Evolutionary conservation across 2,113 vertebrate genomes (phyloP), one percentile per base, ranked within the genome.

Genomic region (Scartelaos histophorus): DNA sequence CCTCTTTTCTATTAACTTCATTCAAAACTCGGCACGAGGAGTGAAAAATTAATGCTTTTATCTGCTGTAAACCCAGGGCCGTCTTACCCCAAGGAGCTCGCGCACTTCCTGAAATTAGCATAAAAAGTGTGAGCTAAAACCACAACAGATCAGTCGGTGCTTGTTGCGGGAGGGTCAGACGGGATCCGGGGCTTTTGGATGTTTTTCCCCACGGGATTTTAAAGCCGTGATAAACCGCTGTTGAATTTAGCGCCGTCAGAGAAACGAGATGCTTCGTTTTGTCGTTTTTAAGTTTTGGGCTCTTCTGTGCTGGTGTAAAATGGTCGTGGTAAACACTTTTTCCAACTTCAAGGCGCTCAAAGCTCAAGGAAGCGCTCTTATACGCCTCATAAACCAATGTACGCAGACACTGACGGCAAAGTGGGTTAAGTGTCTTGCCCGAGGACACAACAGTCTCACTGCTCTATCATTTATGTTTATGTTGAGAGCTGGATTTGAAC

Each of bases 1-100:
- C 56, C 13, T 73, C 71, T 70, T 82, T 71, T 84, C 83, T 85
- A 65, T 89, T 87, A 66, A 82, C 68, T 84, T 81, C 58, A 84
- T 87, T 84, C 83, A 76, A 82, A 89, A 81, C 62, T 57, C 16
- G 10, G 72, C 58, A 46, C 73, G 68, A 57, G 61, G 79, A 73
- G 84, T 78, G 58, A 81, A 80, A 87, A 79, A 76, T 80, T 75
- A 71, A 73, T 49, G 56, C 62, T 69, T 81, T 86, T 79, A 85
- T 89, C 76, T 76, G 72, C 71, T 43, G 38, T 80, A 74, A 89
- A 87, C 84, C 77, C 73, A 67, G 69, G 60, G 46, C 66, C 65
- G 74, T 67, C 60, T 81, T 76, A 84, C 73, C 73, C 57, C 51
- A 54, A 7, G 43, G 16, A 35, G 56, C 49, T 76, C 24, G 66